Base-by-base conservation (phyloP, 1,140 invertebrate genomes). In the Patella vulgata region DNA sequence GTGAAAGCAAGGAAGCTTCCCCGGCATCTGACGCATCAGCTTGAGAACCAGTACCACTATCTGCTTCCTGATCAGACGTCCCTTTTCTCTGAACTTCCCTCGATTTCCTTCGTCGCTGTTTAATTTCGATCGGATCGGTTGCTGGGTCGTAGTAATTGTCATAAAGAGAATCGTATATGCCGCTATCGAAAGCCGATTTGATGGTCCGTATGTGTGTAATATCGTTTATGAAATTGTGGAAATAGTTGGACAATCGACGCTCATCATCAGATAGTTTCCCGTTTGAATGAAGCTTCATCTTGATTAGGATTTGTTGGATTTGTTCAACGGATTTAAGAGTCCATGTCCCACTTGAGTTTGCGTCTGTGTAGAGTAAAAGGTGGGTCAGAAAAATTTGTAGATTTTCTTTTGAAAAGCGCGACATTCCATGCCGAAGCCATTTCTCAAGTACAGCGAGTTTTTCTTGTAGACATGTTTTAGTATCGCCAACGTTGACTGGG, bases 341-440 rank as follows among this genome's bases (percentile, higher is more conserved):
- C 31, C 55, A 50, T 1, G 40, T 33, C n/a, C n/a, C n/a, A n/a
- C n/a, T n/a, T n/a, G n/a, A n/a, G n/a, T n/a, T n/a, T n/a, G n/a
- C n/a, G 17, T 59, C 56, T 3, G 31, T 51, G 43, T 56, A 66
- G 3, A 43, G 40, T 23, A 58, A 57, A 39, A 72, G 47, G 4
- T 46, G 23, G 19, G 59, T 40, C 51, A 72, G 52, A 25, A 63
- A 30, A 19, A 56, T 23, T 30, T 69, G 58, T 2, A 61, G 48
- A 28, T 12, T 50, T 46, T 72, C 66, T 17, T 58, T 66, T 39
- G 70, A 68, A 53, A 66, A 72, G 36, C 70, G 59, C n/a, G 70
- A 72, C 66, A 72, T 69, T 17, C 66, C 50, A 48, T 72, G 70
- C 31, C 63, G 64, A 1, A 73, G 67, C 28, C 70, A 59, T 4